These are phyloP conservation scores for Heliocidaris erythrogramma DNA, from an alignment of 35 echinoderm and acorn worm genomes.

Conservation along the genomic window DNA sequence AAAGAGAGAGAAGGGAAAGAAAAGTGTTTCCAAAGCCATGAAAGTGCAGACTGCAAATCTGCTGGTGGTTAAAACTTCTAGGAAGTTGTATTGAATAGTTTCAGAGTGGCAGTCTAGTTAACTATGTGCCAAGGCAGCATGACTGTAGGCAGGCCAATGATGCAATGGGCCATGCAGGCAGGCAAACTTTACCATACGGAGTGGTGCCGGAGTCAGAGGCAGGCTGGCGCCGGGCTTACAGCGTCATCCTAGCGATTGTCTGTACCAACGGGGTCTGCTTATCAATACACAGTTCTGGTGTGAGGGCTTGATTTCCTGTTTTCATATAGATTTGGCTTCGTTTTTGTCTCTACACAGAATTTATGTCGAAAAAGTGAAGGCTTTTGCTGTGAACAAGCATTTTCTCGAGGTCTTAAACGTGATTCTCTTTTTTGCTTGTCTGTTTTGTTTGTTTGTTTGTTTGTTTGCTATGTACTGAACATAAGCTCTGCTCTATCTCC, in stretches of 20 bases:
- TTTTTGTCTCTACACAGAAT: neutral
- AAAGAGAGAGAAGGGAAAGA: neutral
- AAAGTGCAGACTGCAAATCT: neutral
- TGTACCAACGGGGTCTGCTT: neutral
- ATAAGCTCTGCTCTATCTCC: neutral
- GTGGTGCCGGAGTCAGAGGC: neutral
- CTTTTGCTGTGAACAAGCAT: neutral
- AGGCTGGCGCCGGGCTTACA: neutral
- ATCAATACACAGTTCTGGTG: constrained; percentile 1
- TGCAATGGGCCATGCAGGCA: neutral
- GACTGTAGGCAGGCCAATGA: neutral
- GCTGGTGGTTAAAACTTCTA: neutral
- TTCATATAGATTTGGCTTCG: neutral
- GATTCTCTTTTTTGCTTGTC: neutral
- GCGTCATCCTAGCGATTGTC: neutral
- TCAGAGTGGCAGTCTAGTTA: neutral
- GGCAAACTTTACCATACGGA: neutral
- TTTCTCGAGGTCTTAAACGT: neutral
- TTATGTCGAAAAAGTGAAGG: neutral
- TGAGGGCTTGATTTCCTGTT: neutral
- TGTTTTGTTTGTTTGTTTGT: neutral
- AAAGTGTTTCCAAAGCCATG: neutral
- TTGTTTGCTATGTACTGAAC: neutral
- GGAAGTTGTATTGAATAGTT: neutral
- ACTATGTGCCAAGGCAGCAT: neutral